These are phyloP conservation scores for Myiotriccus ornatus DNA, from an alignment of 2,797 vertebrate genomes.

Conservation along the genomic window DNA sequence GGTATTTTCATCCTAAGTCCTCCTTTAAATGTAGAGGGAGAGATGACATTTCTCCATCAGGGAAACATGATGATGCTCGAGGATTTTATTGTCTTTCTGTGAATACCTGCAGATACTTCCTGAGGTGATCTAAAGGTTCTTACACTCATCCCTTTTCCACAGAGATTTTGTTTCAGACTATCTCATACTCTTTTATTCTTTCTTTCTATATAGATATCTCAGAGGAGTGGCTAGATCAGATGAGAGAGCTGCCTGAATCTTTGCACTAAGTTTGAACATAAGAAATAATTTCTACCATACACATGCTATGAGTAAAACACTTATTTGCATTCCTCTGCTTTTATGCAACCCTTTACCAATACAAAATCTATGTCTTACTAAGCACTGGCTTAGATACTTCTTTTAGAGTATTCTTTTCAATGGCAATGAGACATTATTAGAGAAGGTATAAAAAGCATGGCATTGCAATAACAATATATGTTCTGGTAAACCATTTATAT, in stretches of 20 bases:
- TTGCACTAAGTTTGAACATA: neutral
- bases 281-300: neutral
- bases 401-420: neutral
- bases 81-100: neutral
- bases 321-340: neutral
- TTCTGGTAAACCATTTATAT: neutral
- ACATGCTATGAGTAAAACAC: neutral
- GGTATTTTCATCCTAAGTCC: neutral
- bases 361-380: neutral
- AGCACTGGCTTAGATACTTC: neutral
- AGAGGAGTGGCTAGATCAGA: neutral
- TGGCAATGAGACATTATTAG: neutral
- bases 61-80: neutral
- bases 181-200: neutral
- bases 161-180: neutral
- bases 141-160: neutral
- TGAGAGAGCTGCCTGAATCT: neutral
- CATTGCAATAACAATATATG: neutral
- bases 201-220: neutral
- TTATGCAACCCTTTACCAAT: neutral
- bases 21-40: neutral
- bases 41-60: accelerated
- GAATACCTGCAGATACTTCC: neutral
- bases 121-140: neutral
- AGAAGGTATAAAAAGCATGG: neutral